Evolutionary conservation across 2,888 invertebrate genomes (phyloP), one percentile per base, ranked within the genome.

Genomic region (Gymnoscelis rufifasciata): DNA sequence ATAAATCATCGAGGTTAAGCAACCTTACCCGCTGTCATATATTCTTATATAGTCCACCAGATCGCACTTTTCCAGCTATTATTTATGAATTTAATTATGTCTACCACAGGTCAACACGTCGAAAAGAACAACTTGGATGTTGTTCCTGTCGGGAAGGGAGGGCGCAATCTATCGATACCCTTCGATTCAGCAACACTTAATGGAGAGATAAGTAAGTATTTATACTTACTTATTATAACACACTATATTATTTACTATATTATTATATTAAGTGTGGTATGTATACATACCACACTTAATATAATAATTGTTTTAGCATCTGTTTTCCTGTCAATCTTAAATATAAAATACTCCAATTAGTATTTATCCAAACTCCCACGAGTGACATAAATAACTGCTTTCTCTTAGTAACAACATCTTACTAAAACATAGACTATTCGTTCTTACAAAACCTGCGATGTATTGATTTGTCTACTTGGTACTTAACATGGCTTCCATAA

Each of bases 81-180:
- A 19, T 42, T 58, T 66, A 69, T 2, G 15, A 11, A 19, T 19
- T 11, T 19, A 23, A 10, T 33, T 33, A 37, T 41, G 15, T 50
- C 45, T 44, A 37, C 41, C 54, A 43, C 80, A 87, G 87, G 83
- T 81, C 74, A 79, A 43, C 69, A 58, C 57, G 71, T 70, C 43
- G 81, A 80, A 55, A 81, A 76, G 65, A 57, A 70, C 60, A 73
- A 76, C 65, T 61, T 71, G 61, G 73, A 67, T 59, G 71, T 67
- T 55, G 71, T 71, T 58, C 69, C 74, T 47, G 64, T 74, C 52
- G 75, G 73, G 49, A 87, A 83, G 68, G 76, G 79, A 54, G 83
- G 80, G 47, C 76, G 86, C 27, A 83, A 86, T 72, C 77, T 87
- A 54, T 87, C 87, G 54, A 73, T 87, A 68, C 86, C 88, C 54